phyloP scores from a whole-genome alignment of 2,797 vertebrate species.

The Atherinosoma microstoma region DNA sequence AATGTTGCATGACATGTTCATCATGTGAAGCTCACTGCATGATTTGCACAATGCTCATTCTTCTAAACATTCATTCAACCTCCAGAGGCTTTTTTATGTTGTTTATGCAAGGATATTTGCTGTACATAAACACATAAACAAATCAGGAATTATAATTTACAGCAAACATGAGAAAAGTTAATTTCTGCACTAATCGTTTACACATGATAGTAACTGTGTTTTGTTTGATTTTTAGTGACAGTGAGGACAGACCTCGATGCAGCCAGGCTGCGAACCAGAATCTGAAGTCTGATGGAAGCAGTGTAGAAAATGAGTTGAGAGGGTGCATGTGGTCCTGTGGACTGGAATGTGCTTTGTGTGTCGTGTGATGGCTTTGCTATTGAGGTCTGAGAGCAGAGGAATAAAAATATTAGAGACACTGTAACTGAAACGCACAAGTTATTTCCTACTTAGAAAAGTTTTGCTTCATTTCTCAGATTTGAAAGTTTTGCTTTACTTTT shows the following conservation, averaged over 20 bases:
- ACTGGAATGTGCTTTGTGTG: background rate
- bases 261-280: background rate
- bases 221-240: background rate
- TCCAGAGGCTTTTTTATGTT: background rate
- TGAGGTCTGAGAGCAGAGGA: background rate
- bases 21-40: background rate
- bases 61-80: background rate
- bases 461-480: background rate
- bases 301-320: background rate
- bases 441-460: background rate
- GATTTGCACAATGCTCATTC: background rate
- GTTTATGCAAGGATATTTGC: background rate
- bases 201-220: background rate
- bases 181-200: background rate
- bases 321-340: background rate
- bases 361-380: background rate
- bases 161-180: background rate
- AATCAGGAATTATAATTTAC: background rate
- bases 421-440: background rate
- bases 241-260: background rate
- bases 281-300: slow-evolving; percentile 1
- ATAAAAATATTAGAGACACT: background rate
- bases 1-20: background rate
- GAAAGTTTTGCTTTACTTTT: background rate
- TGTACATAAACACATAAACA: background rate